Conservation (phyloP, 1,140 invertebrate genomes). For the Ectropis grisescens region DNA sequence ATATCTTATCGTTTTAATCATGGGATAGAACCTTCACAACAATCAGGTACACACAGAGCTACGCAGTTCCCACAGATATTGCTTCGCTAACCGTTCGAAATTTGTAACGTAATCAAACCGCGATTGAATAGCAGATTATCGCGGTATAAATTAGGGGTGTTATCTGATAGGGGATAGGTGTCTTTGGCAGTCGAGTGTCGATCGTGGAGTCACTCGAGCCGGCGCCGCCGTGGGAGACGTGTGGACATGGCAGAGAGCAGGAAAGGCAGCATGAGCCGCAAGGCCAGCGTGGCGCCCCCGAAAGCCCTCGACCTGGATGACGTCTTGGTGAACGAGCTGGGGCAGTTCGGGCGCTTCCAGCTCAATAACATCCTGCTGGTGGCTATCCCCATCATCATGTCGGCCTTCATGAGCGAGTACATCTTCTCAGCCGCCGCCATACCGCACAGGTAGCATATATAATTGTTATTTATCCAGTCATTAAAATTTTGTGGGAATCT, state of each 20-base stretch:
- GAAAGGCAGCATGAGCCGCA: not conserved
- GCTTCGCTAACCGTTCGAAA: too few species aligned
- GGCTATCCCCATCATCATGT: constrained; percentile 34
- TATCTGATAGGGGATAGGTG: too few species aligned
- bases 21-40: too few species aligned
- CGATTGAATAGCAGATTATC: too few species aligned
- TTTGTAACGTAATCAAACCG: too few species aligned
- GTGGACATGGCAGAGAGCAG: not conserved
- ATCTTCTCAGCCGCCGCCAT: constrained; percentile 45
- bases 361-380: constrained; percentile 31
- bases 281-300: constrained; percentile 1
- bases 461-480: too few species aligned
- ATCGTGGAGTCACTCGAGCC: constrained; percentile 1
- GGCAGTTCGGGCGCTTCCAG: constrained; percentile 44
- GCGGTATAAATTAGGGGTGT: too few species aligned
- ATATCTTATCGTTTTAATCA: too few species aligned
- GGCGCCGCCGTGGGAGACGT: constrained; percentile 1
- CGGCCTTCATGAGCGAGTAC: constrained; percentile 44
- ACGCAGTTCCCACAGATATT: not conserved
- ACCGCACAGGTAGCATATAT: constrained; percentile 42
- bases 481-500: too few species aligned
- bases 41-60: too few species aligned
- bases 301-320: constrained; percentile 33
- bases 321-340: constrained; percentile 39
- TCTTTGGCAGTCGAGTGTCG: too few species aligned